phyloP scores from a whole-genome alignment of 2,113 vertebrate genomes.

The Syngnathus floridae region DNA sequence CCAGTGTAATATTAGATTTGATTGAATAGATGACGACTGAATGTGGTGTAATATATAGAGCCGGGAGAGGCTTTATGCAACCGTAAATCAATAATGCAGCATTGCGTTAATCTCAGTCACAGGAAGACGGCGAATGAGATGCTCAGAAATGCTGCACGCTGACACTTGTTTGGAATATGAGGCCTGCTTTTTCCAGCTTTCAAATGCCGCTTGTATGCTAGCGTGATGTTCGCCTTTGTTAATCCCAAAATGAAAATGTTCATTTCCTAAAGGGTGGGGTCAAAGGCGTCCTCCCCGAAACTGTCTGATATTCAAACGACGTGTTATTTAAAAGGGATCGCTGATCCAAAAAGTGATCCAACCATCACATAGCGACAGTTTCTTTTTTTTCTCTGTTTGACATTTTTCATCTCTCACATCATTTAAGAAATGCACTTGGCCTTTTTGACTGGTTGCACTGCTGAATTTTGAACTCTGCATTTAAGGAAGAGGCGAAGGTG shows the following conservation, averaged over 20 bases:
- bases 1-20: constrained; percentile 71
- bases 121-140: constrained; percentile 19
- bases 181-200: background rate
- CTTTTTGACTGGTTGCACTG: constrained; percentile 19
- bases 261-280: constrained; percentile 9
- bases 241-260: background rate
- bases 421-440: constrained; percentile 18
- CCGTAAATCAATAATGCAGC: constrained; percentile 65
- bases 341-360: constrained; percentile 6
- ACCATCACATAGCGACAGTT: constrained; percentile 7
- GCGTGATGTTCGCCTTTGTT: background rate
- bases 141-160: background rate
- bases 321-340: background rate
- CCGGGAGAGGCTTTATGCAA: constrained; percentile 49
- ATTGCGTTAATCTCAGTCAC: constrained; percentile 45
- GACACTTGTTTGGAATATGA: constrained; percentile 7
- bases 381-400: constrained; percentile 2
- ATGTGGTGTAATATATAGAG: constrained; percentile 66
- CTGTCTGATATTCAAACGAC: background rate
- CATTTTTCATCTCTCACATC: constrained; percentile 21
- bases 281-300: constrained; percentile 11
- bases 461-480: constrained; percentile 3
- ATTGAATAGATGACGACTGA: constrained; percentile 69
- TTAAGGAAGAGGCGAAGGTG: constrained; percentile 28
- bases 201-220: constrained; percentile 9